These are phyloP conservation scores for Latrodectus elegans DNA, from an alignment of 2,888 invertebrate genomes.

Conservation along the genomic window DNA sequence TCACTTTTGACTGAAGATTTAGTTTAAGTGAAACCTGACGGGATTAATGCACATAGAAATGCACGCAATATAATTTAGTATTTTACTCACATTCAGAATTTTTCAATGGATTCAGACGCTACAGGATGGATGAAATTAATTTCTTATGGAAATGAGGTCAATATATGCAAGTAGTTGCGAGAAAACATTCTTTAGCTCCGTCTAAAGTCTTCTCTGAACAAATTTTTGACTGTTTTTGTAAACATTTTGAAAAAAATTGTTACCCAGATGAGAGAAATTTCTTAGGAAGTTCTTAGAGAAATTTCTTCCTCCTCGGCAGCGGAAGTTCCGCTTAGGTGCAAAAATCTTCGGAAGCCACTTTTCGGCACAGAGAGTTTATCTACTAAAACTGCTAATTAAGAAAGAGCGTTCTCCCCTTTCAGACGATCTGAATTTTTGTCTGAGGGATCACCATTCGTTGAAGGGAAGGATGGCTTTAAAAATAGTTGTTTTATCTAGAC, in stretches of 20 bases:
- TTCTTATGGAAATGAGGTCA: background rate
- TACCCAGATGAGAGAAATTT: too few relatives aligned
- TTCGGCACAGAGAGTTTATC: constrained; percentile 10
- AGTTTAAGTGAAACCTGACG: too few relatives aligned
- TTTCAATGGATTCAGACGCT: too few relatives aligned
- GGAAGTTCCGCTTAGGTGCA: constrained; percentile 14
- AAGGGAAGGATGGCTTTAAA: background rate
- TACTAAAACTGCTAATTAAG: constrained; percentile 22
- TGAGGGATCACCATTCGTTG: background rate
- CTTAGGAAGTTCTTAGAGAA: background rate
- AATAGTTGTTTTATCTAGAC: too few relatives aligned
- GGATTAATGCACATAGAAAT: too few relatives aligned
- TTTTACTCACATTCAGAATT: too few relatives aligned
- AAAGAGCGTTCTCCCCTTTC: background rate
- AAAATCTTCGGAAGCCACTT: constrained; percentile 22
- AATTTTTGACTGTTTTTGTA: too few relatives aligned
- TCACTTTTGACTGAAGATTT: too few relatives aligned
- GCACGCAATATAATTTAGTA: too few relatives aligned
- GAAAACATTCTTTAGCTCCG: background rate
- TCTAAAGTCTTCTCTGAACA: too few relatives aligned
- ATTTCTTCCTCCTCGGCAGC: background rate
- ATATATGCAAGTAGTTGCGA: background rate
- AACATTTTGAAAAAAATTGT: too few relatives aligned
- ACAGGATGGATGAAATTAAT: too few relatives aligned
- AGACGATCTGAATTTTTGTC: background rate